Percentiles rank a stretch among this genome's conserved stretches.
phyloP scores from a whole-genome alignment of 2,113 vertebrate genomes.

The Scophthalmus maximus region DNA sequence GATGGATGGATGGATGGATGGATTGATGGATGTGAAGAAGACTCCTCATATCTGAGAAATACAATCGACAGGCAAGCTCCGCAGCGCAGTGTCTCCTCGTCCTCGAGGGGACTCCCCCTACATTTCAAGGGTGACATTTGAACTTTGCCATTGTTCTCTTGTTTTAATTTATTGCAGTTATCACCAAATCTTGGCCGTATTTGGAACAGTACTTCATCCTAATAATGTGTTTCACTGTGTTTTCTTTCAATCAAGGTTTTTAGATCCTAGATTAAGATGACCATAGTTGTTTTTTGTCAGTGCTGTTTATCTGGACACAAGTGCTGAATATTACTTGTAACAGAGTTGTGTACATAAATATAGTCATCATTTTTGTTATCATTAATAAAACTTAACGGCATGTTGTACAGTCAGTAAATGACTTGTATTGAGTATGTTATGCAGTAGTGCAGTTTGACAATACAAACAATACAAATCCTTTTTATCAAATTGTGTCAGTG shows the following conservation, averaged over 20 bases:
- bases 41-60: constrained; percentile 52
- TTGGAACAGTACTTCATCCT: constrained; percentile 62
- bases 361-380: constrained; percentile 72
- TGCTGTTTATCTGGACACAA: constrained; percentile 83
- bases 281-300: constrained; percentile 79
- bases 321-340: constrained; percentile 84
- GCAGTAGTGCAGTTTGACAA: constrained; percentile 94
- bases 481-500: constrained; percentile 75
- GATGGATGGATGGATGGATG: constrained; percentile 23
- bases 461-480: constrained; percentile 82
- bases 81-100: constrained; percentile 23
- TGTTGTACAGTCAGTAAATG: constrained; percentile 86
- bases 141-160: constrained; percentile 60
- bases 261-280: constrained; percentile 76
- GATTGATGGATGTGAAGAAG: constrained; percentile 20
- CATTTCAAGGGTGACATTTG: constrained; percentile 58
- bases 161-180: constrained; percentile 81
- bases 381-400: constrained; percentile 71
- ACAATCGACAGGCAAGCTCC: constrained; percentile 59
- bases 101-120: constrained; percentile 32
- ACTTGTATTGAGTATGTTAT: constrained; percentile 99
- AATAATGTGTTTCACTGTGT: constrained; percentile 73
- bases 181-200: constrained; percentile 56
- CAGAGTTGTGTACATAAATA: constrained; percentile 85
- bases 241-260: constrained; percentile 76